A percentile compares a stretch with the other conserved stretches of the same genome.
These are phyloP conservation scores for Gambelia wislizenii DNA, from an alignment of 2,797 vertebrate genomes.

Conservation along the genomic window DNA sequence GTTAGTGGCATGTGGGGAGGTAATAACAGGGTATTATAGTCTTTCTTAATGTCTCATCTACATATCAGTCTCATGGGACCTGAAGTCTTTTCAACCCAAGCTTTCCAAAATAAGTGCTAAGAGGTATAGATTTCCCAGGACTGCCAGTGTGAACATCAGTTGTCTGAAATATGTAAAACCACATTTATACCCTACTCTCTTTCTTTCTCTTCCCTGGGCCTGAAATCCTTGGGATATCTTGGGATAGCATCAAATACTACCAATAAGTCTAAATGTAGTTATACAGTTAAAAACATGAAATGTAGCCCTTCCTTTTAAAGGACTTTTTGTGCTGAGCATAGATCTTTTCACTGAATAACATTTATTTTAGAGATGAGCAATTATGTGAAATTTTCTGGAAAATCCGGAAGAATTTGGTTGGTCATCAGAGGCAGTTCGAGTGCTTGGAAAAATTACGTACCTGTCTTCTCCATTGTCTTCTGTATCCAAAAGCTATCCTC, in stretches of 20 bases:
- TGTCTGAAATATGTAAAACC: constrained; percentile 45
- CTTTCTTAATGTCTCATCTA: constrained; percentile 55
- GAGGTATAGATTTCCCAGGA: constrained; percentile 31
- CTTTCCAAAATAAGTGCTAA: constrained; percentile 30
- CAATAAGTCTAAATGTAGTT: constrained; percentile 33
- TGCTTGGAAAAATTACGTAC: background rate
- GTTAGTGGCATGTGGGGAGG: constrained; percentile 31
- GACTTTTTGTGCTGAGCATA: constrained; percentile 38
- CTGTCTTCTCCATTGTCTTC: background rate
- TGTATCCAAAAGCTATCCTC: background rate
- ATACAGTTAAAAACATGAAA: constrained; percentile 15
- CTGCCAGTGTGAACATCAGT: constrained; percentile 33
- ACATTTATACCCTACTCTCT: constrained; percentile 20
- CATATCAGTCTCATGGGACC: constrained; percentile 24
- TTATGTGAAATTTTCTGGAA: background rate
- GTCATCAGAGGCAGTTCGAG: background rate
- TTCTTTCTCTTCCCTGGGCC: background rate
- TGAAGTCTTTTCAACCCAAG: constrained; percentile 35
- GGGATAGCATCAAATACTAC: constrained; percentile 31
- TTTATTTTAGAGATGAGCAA: constrained; percentile 7
- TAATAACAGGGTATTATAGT: constrained; percentile 13
- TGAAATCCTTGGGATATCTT: background rate
- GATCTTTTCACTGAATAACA: constrained; percentile 6
- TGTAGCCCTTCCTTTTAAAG: background rate
- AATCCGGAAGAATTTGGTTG: background rate